Base-by-base conservation (phyloP, 1,140 invertebrate species). In the Panonychus citri region DNA sequence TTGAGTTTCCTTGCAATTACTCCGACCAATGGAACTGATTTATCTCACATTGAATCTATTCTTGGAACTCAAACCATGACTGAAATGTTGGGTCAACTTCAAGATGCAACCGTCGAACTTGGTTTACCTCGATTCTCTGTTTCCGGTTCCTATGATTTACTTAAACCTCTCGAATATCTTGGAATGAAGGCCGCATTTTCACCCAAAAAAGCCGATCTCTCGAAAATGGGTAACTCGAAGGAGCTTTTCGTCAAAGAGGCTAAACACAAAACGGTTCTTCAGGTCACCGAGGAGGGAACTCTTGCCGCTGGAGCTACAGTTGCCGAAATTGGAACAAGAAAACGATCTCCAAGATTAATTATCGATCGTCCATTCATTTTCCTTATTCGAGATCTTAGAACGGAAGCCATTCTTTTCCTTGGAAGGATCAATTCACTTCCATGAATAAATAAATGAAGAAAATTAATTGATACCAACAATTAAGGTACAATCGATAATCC, bases 231-330 rank as follows among this genome's bases (percentile, higher is more conserved):
- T 12, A 46, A 48, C 25, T 3, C 27, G 7, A 39, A 24, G 8
- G 55, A 69, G 4, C 50, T 79, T 63, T 70, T 71, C 75, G 61
- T 80, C 64, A 62, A 73, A 65, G 64, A 70, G 73, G 74, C 87
- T 12, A 65, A 83, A 15, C 84, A 88, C 63, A 83, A 83, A 64
- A 80, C 82, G 19, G 77, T 78, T 60, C 81, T 88, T 63, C 79
- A 83, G 63, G 79, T 87, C 0, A 79, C 81, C 57, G 83, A 87
- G 66, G 73, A 82, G 62, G 84, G 84, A 25, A 85, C 79, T 13
- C 74, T 78, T 25, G 83, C 83, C 12, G 72, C 77, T 13, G 81
- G 78, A 0, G 78, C 80, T 7, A 84, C 83, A 57, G 80, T 75
- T 1, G 53, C 61, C 15, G 57, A 37, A 28, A 58, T 62, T 10